Base-by-base conservation (phyloP, 2,113 vertebrate genomes). In the Caranx ignobilis region DNA sequence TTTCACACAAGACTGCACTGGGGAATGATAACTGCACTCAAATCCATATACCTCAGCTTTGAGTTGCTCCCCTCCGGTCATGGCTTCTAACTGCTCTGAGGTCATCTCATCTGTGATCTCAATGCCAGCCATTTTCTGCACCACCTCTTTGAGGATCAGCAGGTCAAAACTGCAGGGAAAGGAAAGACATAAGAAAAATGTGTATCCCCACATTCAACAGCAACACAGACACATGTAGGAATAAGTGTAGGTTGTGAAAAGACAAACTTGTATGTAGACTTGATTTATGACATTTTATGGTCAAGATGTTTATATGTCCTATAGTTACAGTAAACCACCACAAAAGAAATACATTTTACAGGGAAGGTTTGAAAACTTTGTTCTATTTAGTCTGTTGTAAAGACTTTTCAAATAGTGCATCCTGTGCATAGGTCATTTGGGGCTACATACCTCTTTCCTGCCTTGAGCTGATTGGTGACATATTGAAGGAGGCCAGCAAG, bases 101-200 rank as follows among this genome's bases (percentile, higher is more conserved):
- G 98, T 99, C 96, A 99, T 99, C 93, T 99, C 98, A 75, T 99
- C 97, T 16, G 98, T 99, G 89, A 99, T 98, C 95, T 99, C 98
- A 73, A 99, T 99, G 62, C 98, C 98, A 3, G 98, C 98, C 97
- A 99, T 99, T 94, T 99, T 99, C 93, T 99, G 98, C 66, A 99
- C 97, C 48, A 99, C 98, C 87, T 99, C 98, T 94, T 99, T 99
- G 80, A 99, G 94, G 94, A 99, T 99, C 81, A 99, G 93, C 89
- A 99, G 93, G 93, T 99, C 98, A 95, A 99, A 99, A 92, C 98
- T 99, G 93, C 77, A 88, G 48, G 48, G 45, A 83, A 76, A 83
- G 62, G 71, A 87, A 61, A 70, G 12, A 75, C 0, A 52, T 7
- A 12, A 35, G 9, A 7, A 71, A 37, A 43, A 52, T 10, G 16